Base-by-base conservation (phyloP, 2,888 invertebrate genomes). In the Allolobophora icterica region DNA sequence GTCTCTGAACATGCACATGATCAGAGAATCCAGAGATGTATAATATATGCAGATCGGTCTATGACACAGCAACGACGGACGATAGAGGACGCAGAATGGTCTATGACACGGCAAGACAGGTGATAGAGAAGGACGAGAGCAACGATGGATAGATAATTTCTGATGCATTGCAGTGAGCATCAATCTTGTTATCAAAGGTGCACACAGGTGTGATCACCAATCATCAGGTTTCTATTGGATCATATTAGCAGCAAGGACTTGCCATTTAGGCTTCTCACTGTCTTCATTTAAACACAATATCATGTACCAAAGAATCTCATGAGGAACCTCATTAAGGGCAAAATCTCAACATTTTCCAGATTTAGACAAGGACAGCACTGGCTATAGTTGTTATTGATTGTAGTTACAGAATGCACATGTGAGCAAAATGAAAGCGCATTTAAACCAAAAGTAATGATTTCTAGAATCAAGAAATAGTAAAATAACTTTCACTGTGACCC, bases 331-430 rank as follows among this genome's bases (percentile, higher is more conserved):
- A 8, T n/a, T 8, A 71, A 71, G 71, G 71, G 71, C 0, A 71
- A 71, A 71, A 71, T 71, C 71, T 71, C 71, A n/a, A 71, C 71
- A n/a, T 71, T 13, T 71, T n/a, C 71, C 71, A n/a, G n/a, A 71
- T 71, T 8, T n/a, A 71, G 71, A 71, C 71, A 8, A 71, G n/a
- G 8, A 11, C 6, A n/a, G 71, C 30, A 71, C 11, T 71, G 30
- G 6, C n/a, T 71, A 71, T n/a, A 17, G n/a, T 71, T 52, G 24
- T 24, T 24, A 24, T 71, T 71, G 21, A 19, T n/a, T n/a, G n/a
- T n/a, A n/a, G n/a, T n/a, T 24, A 52, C 21, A 52, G 21, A 52
- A 52, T 21, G 52, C 52, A 52, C 52, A 52, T 52, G 1, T 1
- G 21, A 52, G 52, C 6, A 52, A 2, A 52, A 24, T 21, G 21